These are phyloP conservation scores for Subacronicta megacephala DNA, from an alignment of 2,888 invertebrate genomes.

Conservation along the genomic window DNA sequence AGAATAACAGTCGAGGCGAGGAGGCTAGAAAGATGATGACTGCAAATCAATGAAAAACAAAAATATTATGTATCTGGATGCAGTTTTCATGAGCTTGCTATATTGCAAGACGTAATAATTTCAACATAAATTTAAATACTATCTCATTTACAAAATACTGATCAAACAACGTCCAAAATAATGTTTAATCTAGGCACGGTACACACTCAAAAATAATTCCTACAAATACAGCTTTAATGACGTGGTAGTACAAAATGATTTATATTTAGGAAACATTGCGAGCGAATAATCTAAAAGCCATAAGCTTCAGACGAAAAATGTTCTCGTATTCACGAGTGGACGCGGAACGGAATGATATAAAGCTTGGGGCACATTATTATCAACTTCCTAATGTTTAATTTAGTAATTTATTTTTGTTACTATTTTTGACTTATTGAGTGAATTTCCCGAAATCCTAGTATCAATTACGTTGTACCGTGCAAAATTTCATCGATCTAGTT, in stretches of 20 bases:
- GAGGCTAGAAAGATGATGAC: too few relatives aligned
- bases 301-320: conserved; percentile 85
- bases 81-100: too few relatives aligned
- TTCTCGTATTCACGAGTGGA: conserved; percentile 73
- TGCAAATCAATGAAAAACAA: too few relatives aligned
- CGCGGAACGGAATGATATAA: conserved; percentile 56
- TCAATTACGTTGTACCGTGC: too few relatives aligned
- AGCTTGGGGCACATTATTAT: conserved; percentile 55
- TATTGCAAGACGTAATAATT: neutral
- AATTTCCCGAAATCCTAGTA: too few relatives aligned
- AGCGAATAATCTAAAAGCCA: conserved; percentile 83
- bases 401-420: conserved; percentile 1
- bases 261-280: conserved; percentile 66
- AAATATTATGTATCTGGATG: too few relatives aligned
- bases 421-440: too few relatives aligned
- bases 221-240: conserved; percentile 50
- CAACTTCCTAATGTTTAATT: conserved; percentile 19
- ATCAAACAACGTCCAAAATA: conserved; percentile 16
- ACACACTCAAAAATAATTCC: conserved; percentile 45
- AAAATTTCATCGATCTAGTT: too few relatives aligned
- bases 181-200: conserved; percentile 35
- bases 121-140: neutral
- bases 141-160: neutral
- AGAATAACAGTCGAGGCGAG: too few relatives aligned
- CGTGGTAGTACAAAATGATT: conserved; percentile 57